Conservation (phyloP, 2,797 vertebrate species). For the Pteropus rufus region DNA sequence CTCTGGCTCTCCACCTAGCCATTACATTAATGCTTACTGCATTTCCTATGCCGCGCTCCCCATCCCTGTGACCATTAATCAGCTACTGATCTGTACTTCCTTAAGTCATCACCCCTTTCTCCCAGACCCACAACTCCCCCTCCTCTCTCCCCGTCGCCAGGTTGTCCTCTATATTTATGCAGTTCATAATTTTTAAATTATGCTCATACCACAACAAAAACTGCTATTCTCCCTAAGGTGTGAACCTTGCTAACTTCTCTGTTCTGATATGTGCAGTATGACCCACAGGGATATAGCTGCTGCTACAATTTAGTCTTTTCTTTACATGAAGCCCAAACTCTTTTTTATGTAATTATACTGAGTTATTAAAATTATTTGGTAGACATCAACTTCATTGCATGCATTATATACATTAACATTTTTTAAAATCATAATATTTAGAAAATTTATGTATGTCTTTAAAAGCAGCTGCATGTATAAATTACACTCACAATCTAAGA, state of each 20-base stretch:
- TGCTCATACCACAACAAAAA: background rate
- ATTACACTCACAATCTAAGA: background rate
- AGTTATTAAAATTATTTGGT: background rate
- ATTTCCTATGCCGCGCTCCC: no score
- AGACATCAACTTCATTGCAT: background rate
- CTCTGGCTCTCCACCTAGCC: no score
- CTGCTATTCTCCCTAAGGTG: background rate
- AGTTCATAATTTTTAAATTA: background rate
- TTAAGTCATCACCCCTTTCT: no score
- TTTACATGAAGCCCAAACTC: background rate
- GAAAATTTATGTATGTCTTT: background rate
- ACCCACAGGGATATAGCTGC: background rate
- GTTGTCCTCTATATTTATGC: no score
- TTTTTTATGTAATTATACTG: background rate
- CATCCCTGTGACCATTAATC: no score
- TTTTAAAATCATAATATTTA: background rate
- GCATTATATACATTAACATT: background rate
- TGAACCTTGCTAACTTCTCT: background rate
- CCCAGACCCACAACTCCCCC: no score
- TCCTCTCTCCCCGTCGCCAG: no score
- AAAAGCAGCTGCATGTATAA: background rate
- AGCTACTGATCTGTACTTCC: no score
- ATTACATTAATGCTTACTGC: no score
- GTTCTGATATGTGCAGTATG: background rate
- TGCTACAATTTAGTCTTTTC: background rate